These are phyloP conservation scores for Cartodere bifasciata DNA, from an alignment of 2,888 invertebrate genomes.

Conservation along the genomic window DNA sequence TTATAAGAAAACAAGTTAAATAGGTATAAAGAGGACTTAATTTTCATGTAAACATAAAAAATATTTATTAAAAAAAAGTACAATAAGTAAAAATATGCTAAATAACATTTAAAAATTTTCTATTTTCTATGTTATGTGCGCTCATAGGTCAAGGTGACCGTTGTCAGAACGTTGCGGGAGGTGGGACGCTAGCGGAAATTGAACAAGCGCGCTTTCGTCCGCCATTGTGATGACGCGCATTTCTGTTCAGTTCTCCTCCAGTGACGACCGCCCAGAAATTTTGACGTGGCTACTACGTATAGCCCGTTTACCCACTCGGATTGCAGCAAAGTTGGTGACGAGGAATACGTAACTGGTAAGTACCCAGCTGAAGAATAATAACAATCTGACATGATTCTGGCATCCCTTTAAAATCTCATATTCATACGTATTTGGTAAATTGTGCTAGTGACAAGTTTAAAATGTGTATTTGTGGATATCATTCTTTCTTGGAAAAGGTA, in stretches of 20 bases:
- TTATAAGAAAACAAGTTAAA: no score
- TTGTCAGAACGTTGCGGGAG: no score
- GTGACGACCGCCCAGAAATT: conserved; percentile 76
- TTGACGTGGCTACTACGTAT: conserved; percentile 91
- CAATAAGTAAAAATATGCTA: no score
- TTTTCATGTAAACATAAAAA: no score
- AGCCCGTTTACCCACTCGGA: conserved; percentile 86
- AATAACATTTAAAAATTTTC: no score
- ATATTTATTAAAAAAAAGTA: no score
- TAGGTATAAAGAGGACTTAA: no score
- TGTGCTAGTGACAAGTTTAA: conserved; percentile 36
- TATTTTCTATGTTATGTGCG: no score
- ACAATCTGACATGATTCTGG: conserved; percentile 42
- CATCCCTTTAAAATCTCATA: conserved; percentile 27
- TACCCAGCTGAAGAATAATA: conserved; percentile 55
- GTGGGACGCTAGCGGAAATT: no score
- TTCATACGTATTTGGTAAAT: conserved; percentile 19
- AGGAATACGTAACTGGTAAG: conserved; percentile 90
- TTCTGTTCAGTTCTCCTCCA: conserved; percentile 62
- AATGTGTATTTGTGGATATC: conserved; percentile 27
- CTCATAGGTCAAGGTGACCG: no score
- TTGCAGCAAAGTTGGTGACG: conserved; percentile 89
- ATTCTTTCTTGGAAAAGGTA: conserved; percentile 32
- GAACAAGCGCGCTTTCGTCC: no score
- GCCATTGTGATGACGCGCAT: conserved; percentile 69